Evolutionary conservation across 1,140 invertebrate genomes (phyloP).

Genomic region (Cotesia chilonis): DNA sequence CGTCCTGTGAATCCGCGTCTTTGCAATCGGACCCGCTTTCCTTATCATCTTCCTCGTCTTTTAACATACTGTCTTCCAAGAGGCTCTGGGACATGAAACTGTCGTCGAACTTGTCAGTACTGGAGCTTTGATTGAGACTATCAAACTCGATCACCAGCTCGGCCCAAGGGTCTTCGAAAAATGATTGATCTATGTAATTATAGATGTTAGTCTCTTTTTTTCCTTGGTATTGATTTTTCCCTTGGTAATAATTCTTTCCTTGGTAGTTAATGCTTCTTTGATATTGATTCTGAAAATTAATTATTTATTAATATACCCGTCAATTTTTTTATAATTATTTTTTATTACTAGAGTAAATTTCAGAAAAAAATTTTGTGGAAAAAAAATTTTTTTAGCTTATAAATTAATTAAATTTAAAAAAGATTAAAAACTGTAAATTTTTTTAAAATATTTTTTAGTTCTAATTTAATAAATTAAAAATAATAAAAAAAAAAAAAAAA

Average conservation of each 20-base stretch:
- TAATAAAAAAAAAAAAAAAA: neutral
- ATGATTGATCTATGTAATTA: slow-evolving; percentile 45
- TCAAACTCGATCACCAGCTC: slow-evolving; percentile 32
- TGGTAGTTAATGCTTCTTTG: no score
- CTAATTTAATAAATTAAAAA: neutral
- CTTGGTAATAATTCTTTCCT: neutral
- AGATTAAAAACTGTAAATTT: no score
- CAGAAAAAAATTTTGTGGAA: no score
- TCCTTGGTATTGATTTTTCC: neutral
- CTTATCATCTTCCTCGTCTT: neutral
- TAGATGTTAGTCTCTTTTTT: slow-evolving; percentile 37
- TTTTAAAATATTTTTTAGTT: no score
- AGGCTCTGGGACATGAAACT: neutral
- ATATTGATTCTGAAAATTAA: no score
- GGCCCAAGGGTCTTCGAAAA: slow-evolving; percentile 53
- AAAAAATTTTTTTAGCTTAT: no score
- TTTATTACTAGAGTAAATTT: no score
- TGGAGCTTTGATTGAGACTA: neutral
- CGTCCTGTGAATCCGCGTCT: neutral
- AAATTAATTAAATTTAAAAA: no score
- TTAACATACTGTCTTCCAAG: neutral
- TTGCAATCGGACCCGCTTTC: neutral
- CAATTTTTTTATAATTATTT: no score
- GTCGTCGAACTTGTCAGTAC: neutral
- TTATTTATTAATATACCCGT: no score